Percentiles rank a stretch among this genome's conserved stretches.
These are phyloP conservation scores for Parnassius smintheus DNA, from an alignment of 2,888 invertebrate genomes.

Conservation along the genomic window DNA sequence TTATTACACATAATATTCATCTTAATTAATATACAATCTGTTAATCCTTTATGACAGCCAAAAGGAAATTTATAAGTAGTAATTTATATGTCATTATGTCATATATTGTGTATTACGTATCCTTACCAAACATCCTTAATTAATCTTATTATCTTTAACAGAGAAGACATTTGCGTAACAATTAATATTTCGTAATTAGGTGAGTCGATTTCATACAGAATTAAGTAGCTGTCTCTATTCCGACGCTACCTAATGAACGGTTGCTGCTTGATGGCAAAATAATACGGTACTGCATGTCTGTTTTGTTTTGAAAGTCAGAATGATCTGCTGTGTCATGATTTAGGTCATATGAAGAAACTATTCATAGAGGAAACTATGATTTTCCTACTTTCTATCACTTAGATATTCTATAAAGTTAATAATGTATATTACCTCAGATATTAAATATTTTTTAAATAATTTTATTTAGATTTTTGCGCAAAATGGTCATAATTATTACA, in stretches of 20 bases:
- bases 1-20: too few relatives aligned
- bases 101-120: not conserved
- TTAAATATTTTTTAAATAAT: too few relatives aligned
- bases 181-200: slow-evolving; percentile 28
- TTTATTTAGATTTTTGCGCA: too few relatives aligned
- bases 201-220: slow-evolving; percentile 30
- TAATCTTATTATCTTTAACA: not conserved
- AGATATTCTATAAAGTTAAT: not conserved
- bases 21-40: too few relatives aligned
- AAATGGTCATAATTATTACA: too few relatives aligned
- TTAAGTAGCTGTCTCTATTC: slow-evolving; percentile 28
- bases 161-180: slow-evolving; percentile 3
- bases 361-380: not conserved
- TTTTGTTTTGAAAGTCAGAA: slow-evolving; percentile 28
- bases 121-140: not conserved
- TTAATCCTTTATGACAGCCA: not conserved
- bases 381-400: slow-evolving; percentile 3
- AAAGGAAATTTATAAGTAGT: not conserved
- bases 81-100: not conserved
- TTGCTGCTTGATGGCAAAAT: slow-evolving; percentile 31
- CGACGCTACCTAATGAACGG: slow-evolving; percentile 30
- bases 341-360: slow-evolving; percentile 7
- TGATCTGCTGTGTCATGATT: slow-evolving; percentile 16
- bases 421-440: too few relatives aligned
- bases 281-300: slow-evolving; percentile 19